phyloP scores from a whole-genome alignment of 2,797 vertebrate species.

The Arctocebus calabarensis region DNA sequence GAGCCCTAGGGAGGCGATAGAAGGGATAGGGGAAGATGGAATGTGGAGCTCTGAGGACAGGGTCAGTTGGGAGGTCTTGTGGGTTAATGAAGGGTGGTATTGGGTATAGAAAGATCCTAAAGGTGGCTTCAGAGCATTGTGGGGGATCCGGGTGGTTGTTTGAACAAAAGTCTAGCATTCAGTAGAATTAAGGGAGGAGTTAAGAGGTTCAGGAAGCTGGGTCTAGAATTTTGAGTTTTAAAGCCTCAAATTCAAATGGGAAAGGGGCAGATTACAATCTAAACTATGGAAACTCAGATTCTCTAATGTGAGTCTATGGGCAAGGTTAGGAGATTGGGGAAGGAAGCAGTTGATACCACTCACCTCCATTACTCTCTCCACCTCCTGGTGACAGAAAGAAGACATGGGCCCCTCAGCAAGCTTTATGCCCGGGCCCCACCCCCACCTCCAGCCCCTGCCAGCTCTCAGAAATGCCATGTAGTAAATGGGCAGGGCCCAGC shows the following conservation, averaged over 20 bases:
- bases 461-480: conserved; percentile 90
- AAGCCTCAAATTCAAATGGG: background rate
- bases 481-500: conserved; percentile 90
- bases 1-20: conserved; percentile 50
- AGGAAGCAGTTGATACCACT: conserved; percentile 35
- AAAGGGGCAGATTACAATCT: background rate
- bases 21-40: conserved; percentile 40
- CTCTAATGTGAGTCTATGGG: background rate
- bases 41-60: background rate
- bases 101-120: background rate
- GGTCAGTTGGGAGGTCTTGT: conserved; percentile 10
- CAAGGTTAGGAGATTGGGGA: conserved; percentile 9
- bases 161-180: background rate
- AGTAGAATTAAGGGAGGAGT: background rate
- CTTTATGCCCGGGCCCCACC: conserved; percentile 91
- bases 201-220: conserved; percentile 17
- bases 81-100: background rate
- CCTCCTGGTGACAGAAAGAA: conserved; percentile 89
- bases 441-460: conserved; percentile 87
- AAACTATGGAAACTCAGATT: background rate
- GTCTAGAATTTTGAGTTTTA: conserved; percentile 35
- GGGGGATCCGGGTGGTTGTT: background rate
- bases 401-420: conserved; percentile 94
- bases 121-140: background rate
- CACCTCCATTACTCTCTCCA: conserved; percentile 73